Percentiles rank a stretch among this genome's conserved stretches.
Conservation (phyloP, 1,140 invertebrate species). For the Odontomachus brunneus region DNA sequence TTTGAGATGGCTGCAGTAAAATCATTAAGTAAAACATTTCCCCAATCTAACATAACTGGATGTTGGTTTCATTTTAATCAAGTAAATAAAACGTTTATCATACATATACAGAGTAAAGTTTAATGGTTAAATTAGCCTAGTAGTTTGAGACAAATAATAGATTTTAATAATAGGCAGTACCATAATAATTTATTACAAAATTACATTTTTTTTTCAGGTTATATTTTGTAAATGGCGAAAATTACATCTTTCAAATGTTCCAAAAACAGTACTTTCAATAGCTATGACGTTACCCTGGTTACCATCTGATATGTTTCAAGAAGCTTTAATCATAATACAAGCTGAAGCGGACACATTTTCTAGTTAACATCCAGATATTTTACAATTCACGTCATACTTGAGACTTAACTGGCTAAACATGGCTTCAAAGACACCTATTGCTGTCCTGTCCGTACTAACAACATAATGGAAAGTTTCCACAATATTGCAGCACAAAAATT, state of each 20-base stretch:
- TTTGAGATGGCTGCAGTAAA: slow-evolving; percentile 33
- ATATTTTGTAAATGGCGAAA: slow-evolving; percentile 25
- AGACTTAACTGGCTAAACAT: slow-evolving; percentile 30
- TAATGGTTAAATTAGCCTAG: too few species aligned
- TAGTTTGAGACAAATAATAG: too few species aligned
- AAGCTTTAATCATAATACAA: slow-evolving; percentile 22
- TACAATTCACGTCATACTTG: slow-evolving; percentile 28
- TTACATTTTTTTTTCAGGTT: slow-evolving; percentile 10
- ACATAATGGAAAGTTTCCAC: slow-evolving; percentile 39
- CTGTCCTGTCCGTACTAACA: slow-evolving; percentile 23
- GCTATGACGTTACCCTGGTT: slow-evolving; percentile 26
- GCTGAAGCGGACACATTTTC: slow-evolving; percentile 13
- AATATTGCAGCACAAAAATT: slow-evolving; percentile 11
- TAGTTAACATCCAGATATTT: slow-evolving; percentile 26
- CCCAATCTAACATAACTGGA: not conserved
- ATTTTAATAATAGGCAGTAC: too few species aligned
- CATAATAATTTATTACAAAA: not conserved
- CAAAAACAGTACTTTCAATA: slow-evolving; percentile 24
- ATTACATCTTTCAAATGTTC: slow-evolving; percentile 8
- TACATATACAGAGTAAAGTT: too few species aligned
- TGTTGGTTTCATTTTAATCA: slow-evolving; percentile 39
- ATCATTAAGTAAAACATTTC: slow-evolving; percentile 8
- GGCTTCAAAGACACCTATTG: slow-evolving; percentile 21
- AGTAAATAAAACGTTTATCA: not conserved
- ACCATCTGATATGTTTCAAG: slow-evolving; percentile 22